A percentile compares a stretch with the other conserved stretches of the same genome.
Evolutionary conservation across 53 echinoderm and acorn worm species (phyloP).

Genomic region (Stichopus horrens): DNA sequence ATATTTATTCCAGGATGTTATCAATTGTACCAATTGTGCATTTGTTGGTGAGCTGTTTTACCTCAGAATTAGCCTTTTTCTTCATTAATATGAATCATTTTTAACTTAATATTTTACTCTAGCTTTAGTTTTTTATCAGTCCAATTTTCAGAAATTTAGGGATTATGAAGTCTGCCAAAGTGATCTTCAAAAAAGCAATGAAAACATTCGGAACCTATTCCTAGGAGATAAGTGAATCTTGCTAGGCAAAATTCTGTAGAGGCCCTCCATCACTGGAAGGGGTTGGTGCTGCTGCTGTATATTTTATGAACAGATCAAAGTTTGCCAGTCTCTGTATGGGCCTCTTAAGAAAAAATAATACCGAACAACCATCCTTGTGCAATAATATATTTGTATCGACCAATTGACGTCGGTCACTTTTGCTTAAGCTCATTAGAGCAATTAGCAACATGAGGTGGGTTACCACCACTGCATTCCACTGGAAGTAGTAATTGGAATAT

Average conservation of each 20-base stretch:
- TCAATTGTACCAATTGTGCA: slow-evolving; percentile 8
- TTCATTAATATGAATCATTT: not conserved
- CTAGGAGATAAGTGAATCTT: too few relatives aligned
- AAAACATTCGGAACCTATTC: too few relatives aligned
- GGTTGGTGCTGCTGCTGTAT: too few relatives aligned
- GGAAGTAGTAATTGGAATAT: too few relatives aligned
- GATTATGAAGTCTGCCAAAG: not conserved
- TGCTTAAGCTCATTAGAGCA: too few relatives aligned
- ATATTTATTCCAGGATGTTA: slow-evolving; percentile 6
- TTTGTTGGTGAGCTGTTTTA: slow-evolving; percentile 5
- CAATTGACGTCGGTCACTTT: not conserved
- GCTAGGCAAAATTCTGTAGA: too few relatives aligned
- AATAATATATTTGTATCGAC: slow-evolving; percentile 8
- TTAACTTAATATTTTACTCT: not conserved
- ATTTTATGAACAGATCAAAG: too few relatives aligned
- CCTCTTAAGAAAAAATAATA: not conserved
- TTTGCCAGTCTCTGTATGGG: not conserved
- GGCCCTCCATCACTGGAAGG: too few relatives aligned
- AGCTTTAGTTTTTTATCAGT: not conserved
- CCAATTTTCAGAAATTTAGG: not conserved
- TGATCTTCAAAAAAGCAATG: too few relatives aligned
- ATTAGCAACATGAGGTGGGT: too few relatives aligned
- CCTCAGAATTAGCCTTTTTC: slow-evolving; percentile 7
- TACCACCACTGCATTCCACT: too few relatives aligned
- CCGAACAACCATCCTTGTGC: not conserved